A percentile compares a stretch with the other conserved stretches of the same genome.
Conservation (phyloP, 2,888 invertebrate genomes). For the Lissonota sp. region DNA sequence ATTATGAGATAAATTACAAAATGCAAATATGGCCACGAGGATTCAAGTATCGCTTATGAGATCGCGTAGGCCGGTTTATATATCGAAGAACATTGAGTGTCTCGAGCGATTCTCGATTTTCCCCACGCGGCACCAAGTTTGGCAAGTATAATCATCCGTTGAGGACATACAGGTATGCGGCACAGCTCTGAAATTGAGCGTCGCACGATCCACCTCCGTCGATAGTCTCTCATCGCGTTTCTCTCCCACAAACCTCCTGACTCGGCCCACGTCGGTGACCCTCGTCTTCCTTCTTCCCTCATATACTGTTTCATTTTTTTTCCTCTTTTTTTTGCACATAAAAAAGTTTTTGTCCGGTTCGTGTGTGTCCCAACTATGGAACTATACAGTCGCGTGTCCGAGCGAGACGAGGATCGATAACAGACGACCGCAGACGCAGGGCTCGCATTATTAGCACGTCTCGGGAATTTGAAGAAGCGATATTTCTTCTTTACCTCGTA, state of each 20-base stretch:
- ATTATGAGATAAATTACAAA: conserved; percentile 17
- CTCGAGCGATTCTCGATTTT: conserved; percentile 35
- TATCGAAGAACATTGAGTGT: conserved; percentile 37
- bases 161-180: conserved; percentile 3
- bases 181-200: conserved; percentile 41
- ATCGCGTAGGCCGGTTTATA: conserved; percentile 51
- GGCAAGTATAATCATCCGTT: conserved; percentile 50
- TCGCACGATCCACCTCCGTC: conserved; percentile 57
- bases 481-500: conserved; percentile 11
- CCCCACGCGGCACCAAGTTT: conserved; percentile 58
- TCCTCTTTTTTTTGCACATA: conserved; percentile 63
- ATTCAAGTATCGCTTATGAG: conserved; percentile 38
- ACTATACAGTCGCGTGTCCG: conserved; percentile 48
- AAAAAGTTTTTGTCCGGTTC: conserved; percentile 52
- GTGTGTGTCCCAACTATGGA: conserved; percentile 4
- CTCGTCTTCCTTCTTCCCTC: conserved; percentile 54
- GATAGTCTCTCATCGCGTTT: conserved; percentile 25
- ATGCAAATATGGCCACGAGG: conserved; percentile 7
- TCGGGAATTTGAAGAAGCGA: conserved; percentile 31
- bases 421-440: conserved; percentile 42
- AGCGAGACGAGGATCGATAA: conserved; percentile 61
- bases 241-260: conserved; percentile 51
- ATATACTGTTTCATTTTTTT: neutral
- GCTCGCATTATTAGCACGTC: conserved; percentile 36
- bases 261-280: conserved; percentile 67